Evolutionary conservation across 2,113 vertebrate species (phyloP).

Genomic region (Paedocypris sp.): DNA sequence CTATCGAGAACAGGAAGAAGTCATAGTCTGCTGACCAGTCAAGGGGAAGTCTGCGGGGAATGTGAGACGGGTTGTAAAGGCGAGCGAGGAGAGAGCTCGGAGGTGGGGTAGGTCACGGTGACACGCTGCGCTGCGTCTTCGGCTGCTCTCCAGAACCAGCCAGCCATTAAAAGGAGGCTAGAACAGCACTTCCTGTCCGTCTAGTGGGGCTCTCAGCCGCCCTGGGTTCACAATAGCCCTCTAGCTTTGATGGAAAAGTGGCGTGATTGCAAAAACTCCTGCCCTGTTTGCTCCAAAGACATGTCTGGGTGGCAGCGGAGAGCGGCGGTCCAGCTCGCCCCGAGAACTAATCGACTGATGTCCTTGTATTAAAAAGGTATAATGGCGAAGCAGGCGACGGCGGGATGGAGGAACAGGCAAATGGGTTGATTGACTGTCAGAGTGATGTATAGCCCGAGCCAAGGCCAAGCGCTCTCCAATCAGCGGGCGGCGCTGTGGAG

Average conservation of each 20-base stretch:
- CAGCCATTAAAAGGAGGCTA: conserved; percentile 16
- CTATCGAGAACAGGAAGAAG: not conserved
- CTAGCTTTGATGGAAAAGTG: not conserved
- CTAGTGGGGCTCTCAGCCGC: not conserved
- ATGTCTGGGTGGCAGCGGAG: conserved; percentile 13
- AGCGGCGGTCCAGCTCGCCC: conserved; percentile 4
- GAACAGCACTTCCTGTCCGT: not conserved
- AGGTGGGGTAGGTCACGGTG: conserved; percentile 38
- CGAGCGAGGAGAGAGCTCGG: conserved; percentile 32
- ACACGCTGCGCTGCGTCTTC: conserved; percentile 22
- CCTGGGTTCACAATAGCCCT: not conserved
- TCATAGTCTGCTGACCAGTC: conserved; percentile 19
- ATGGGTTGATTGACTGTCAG: conserved; percentile 47
- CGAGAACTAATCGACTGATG: conserved; percentile 35
- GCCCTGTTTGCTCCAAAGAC: conserved; percentile 3
- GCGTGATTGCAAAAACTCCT: not conserved
- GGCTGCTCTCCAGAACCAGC: conserved; percentile 11
- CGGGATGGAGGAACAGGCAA: conserved; percentile 39
- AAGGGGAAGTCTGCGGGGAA: not conserved
- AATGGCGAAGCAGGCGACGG: conserved; percentile 13
- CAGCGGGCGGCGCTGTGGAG: conserved; percentile 12
- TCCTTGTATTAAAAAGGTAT: conserved; percentile 39
- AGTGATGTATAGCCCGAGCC: conserved; percentile 51
- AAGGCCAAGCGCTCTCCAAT: conserved; percentile 49
- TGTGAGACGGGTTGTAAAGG: conserved; percentile 21